Evolutionary conservation across 2,888 invertebrate genomes (phyloP).

Genomic region (Drosophila heteroneura): DNA sequence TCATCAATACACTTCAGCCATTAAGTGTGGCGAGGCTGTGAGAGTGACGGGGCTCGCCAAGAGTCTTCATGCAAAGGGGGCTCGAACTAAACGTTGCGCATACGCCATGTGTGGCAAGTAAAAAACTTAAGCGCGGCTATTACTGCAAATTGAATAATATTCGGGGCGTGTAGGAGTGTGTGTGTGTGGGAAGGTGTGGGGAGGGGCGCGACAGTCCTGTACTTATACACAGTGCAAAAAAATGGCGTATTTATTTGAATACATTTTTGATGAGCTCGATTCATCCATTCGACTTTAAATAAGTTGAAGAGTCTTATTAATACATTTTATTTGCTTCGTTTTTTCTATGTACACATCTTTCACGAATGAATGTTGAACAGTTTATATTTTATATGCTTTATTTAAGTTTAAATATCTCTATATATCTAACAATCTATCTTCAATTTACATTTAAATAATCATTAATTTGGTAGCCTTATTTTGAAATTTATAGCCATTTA

Average conservation of each 20-base stretch:
- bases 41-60: neutral
- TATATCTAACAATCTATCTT: neutral
- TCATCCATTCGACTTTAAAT: neutral
- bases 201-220: neutral
- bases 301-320: neutral
- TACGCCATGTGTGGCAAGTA: slow-evolving; percentile 63
- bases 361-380: neutral
- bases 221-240: neutral
- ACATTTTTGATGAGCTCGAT: neutral
- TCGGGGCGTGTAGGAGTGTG: slow-evolving; percentile 22
- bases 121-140: slow-evolving; percentile 73
- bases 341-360: neutral
- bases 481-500: neutral
- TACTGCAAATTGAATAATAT: slow-evolving; percentile 79
- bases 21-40: slow-evolving; percentile 40
- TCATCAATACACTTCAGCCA: slow-evolving; percentile 75
- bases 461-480: neutral
- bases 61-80: slow-evolving; percentile 16
- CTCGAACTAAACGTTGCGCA: slow-evolving; percentile 63
- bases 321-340: neutral
- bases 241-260: neutral
- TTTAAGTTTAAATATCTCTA: neutral
- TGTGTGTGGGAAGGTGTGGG: neutral
- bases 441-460: neutral
- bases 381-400: neutral